A percentile compares a stretch with the other conserved stretches of the same genome.
Evolutionary conservation across 2,797 vertebrate genomes (phyloP).

Genomic region (Tangara arthus): DNA sequence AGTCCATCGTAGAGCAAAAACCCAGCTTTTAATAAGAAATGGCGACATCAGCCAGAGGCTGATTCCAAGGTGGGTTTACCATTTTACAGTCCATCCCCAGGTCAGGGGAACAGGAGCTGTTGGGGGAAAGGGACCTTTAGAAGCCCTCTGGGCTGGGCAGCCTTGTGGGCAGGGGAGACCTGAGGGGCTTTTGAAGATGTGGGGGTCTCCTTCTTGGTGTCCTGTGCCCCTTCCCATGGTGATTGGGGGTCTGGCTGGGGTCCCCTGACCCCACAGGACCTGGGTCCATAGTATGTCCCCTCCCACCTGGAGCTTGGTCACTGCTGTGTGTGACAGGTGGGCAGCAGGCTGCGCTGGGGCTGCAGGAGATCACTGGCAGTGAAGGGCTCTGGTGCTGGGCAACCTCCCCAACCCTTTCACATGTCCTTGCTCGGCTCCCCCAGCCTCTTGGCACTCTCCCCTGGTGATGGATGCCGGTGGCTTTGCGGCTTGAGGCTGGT

Average conservation of each 20-base stretch:
- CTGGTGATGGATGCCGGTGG: fast-evolving
- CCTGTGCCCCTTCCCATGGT: background rate
- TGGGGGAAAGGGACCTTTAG: background rate
- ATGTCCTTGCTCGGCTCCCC: background rate
- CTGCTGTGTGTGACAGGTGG: background rate
- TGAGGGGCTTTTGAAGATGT: background rate
- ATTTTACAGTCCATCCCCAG: background rate
- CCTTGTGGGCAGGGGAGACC: background rate
- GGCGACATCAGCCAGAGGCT: background rate
- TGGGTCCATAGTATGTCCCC: fast-evolving
- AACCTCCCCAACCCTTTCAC: fast-evolving
- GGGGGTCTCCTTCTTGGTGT: background rate
- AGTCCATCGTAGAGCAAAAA: background rate
- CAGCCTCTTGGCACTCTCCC: background rate
- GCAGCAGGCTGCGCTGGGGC: background rate
- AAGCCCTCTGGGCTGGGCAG: background rate
- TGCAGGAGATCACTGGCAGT: background rate
- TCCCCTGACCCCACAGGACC: no score
- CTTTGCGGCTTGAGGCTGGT: background rate
- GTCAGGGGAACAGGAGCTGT: background rate
- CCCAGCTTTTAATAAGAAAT: conserved; percentile 8
- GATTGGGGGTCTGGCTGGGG: background rate
- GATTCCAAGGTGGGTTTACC: background rate
- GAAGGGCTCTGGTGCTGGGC: background rate
- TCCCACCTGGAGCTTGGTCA: background rate